Conservation (phyloP, 2,797 vertebrate genomes). For the Galago senegalensis region DNA sequence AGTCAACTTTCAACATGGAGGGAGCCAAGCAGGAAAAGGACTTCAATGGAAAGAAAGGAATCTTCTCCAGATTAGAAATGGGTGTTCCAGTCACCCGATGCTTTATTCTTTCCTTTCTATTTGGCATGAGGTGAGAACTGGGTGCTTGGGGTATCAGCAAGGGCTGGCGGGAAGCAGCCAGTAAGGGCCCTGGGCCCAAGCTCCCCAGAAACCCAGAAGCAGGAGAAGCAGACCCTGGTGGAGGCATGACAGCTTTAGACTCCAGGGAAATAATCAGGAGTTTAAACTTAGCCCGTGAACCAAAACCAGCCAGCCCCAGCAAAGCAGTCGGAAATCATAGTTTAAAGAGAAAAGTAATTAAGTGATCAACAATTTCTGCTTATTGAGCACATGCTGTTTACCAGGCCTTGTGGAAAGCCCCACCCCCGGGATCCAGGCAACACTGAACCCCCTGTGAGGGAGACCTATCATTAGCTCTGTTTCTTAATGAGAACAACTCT, state of each 20-base stretch:
- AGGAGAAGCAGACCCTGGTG: background rate
- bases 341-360: background rate
- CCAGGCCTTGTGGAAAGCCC: background rate
- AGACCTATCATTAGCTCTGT: background rate
- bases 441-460: background rate
- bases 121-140: background rate
- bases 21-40: background rate
- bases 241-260: background rate
- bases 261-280: background rate
- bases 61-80: background rate
- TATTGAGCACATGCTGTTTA: fast-evolving
- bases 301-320: background rate
- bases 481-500: background rate
- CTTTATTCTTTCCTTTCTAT: no score
- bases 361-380: background rate
- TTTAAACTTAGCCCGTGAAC: background rate
- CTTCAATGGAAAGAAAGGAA: background rate
- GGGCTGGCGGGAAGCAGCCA: background rate
- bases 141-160: background rate
- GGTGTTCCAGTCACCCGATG: fast-evolving
- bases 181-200: background rate
- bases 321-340: background rate
- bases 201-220: background rate
- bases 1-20: background rate
- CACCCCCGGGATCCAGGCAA: fast-evolving